Evolutionary conservation across 2,888 invertebrate genomes (phyloP).

Genomic region (Lacanobia oleracea): DNA sequence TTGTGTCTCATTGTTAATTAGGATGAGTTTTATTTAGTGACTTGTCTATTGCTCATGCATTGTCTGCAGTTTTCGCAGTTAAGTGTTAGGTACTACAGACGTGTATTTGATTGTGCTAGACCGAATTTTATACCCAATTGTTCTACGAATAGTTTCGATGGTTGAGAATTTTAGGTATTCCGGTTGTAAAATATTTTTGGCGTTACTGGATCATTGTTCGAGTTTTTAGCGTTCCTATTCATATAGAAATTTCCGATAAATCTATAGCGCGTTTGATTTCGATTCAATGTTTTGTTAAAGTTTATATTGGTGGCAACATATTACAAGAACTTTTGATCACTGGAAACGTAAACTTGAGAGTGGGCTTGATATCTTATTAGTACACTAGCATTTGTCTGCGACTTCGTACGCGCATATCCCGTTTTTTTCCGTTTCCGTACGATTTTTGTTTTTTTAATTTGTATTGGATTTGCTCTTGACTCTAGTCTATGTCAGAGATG

Average conservation of each 20-base stretch:
- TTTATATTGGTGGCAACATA: too few relatives aligned
- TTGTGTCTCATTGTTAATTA: too few relatives aligned
- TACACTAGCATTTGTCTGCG: not conserved
- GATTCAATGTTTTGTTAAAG: not conserved
- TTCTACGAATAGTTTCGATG: conserved; percentile 1
- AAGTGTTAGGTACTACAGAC: not conserved
- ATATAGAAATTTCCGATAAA: not conserved
- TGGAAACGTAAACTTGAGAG: not conserved
- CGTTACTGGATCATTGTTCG: not conserved
- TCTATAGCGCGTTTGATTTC: not conserved
- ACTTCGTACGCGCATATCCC: too few relatives aligned
- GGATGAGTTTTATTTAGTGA: not conserved
- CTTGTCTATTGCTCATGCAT: not conserved
- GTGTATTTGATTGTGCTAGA: not conserved
- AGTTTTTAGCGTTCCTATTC: not conserved
- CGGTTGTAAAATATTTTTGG: not conserved
- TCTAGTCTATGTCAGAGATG: too few relatives aligned
- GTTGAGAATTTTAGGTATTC: not conserved
- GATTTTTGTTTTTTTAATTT: too few relatives aligned
- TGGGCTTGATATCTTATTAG: not conserved
- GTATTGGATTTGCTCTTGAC: too few relatives aligned
- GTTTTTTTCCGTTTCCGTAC: too few relatives aligned
- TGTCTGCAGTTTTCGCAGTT: not conserved
- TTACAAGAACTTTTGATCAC: not conserved
- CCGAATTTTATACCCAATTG: conserved; percentile 3